phyloP scores from a whole-genome alignment of 2,797 vertebrate species.

The Dermochelys coriacea region DNA sequence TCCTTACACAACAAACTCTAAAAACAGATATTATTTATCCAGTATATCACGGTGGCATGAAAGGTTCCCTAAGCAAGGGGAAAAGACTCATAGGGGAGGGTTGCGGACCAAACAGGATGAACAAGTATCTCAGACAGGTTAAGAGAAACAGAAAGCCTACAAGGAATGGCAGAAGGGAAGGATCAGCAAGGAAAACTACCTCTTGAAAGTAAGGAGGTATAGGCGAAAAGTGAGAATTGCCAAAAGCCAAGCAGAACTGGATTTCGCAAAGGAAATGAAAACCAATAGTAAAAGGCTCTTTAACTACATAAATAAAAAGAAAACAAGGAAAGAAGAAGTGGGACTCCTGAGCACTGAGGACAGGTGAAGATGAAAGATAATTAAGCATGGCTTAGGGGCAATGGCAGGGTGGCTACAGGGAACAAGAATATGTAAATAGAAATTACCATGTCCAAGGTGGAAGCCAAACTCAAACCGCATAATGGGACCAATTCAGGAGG shows the following conservation, averaged over 20 bases:
- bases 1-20: slow-evolving; percentile 8
- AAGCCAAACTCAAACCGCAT: neutral
- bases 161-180: neutral
- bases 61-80: neutral
- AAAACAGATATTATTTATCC: slow-evolving; percentile 18
- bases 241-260: neutral
- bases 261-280: neutral
- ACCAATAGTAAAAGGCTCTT: neutral
- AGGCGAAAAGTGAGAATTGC: neutral
- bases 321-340: neutral
- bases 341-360: neutral
- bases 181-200: neutral
- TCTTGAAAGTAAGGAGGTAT: neutral
- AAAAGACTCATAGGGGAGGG: neutral
- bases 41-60: neutral
- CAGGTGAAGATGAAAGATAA: neutral
- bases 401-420: neutral
- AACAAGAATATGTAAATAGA: neutral
- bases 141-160: neutral
- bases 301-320: neutral
- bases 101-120: neutral
- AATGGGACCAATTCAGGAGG: neutral
- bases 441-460: neutral
- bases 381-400: neutral
- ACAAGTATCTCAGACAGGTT: neutral